These are phyloP conservation scores for Hartigia nigra DNA, from an alignment of 2,888 invertebrate species.

Conservation along the genomic window DNA sequence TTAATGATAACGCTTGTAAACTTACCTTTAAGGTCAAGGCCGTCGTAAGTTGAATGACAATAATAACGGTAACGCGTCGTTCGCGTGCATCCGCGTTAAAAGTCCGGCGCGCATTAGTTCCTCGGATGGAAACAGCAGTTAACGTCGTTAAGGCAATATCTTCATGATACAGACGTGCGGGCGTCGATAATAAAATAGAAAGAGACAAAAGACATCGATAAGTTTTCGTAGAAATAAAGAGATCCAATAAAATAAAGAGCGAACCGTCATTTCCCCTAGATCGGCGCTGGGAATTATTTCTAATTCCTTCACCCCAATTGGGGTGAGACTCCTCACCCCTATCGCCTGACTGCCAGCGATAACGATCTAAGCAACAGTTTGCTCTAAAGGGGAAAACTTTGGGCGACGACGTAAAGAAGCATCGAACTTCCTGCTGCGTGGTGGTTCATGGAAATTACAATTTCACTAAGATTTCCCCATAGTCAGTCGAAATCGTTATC, in stretches of 20 bases:
- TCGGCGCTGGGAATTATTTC: constrained; percentile 35
- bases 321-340: constrained; percentile 32
- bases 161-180: background rate
- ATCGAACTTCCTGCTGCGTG: constrained; percentile 38
- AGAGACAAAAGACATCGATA: background rate
- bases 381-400: constrained; percentile 39
- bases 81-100: background rate
- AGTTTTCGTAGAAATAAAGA: background rate
- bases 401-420: constrained; percentile 39
- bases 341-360: constrained; percentile 46
- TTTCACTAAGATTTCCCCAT: background rate
- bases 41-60: background rate
- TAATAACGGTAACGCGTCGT: background rate
- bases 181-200: background rate
- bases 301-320: constrained; percentile 36
- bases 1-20: background rate
- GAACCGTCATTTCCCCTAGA: background rate
- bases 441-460: constrained; percentile 2
- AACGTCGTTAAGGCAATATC: background rate
- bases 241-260: background rate
- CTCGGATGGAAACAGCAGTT: background rate
- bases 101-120: background rate
- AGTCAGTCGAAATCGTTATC: background rate
- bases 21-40: constrained; percentile 1
- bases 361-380: constrained; percentile 60